Evolutionary conservation across 2,113 vertebrate species (phyloP).

Genomic region (Scophthalmus maximus): DNA sequence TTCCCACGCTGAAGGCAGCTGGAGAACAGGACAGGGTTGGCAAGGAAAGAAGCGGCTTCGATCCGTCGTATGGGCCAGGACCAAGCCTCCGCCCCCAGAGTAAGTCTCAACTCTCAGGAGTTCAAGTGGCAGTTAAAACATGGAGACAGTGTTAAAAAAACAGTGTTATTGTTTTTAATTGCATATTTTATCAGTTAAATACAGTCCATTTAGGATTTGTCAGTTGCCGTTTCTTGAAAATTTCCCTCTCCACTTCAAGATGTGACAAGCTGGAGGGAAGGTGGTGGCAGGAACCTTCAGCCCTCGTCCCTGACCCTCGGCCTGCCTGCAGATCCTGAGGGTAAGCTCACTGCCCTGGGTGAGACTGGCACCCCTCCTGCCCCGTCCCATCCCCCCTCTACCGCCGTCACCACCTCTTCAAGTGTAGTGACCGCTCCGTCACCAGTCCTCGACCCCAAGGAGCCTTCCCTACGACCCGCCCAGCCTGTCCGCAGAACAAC

Average conservation of each 20-base stretch:
- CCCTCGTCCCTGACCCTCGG: slow-evolving; percentile 88
- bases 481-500: slow-evolving; percentile 89
- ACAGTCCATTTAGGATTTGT: background rate
- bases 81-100: slow-evolving; percentile 99
- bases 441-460: slow-evolving; percentile 86
- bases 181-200: background rate
- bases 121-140: background rate
- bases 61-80: slow-evolving; percentile 99
- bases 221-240: background rate
- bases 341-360: slow-evolving; percentile 84
- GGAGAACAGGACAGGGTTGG: slow-evolving; percentile 99
- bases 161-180: background rate
- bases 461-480: slow-evolving; percentile 91
- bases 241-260: slow-evolving; percentile 78
- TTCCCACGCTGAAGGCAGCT: slow-evolving; percentile 99
- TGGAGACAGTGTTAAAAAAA: background rate
- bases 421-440: slow-evolving; percentile 56
- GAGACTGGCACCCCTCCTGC: slow-evolving; percentile 86
- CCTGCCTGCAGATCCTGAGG: slow-evolving; percentile 91
- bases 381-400: slow-evolving; percentile 71
- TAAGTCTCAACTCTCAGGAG: slow-evolving; percentile 72
- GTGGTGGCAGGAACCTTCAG: slow-evolving; percentile 96
- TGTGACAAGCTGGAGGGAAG: slow-evolving; percentile 99
- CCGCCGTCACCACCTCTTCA: slow-evolving; percentile 62
- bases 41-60: slow-evolving; percentile 99